These are phyloP conservation scores for Trichomalopsis sarcophagae DNA, from an alignment of 1,140 invertebrate species.

Conservation along the genomic window DNA sequence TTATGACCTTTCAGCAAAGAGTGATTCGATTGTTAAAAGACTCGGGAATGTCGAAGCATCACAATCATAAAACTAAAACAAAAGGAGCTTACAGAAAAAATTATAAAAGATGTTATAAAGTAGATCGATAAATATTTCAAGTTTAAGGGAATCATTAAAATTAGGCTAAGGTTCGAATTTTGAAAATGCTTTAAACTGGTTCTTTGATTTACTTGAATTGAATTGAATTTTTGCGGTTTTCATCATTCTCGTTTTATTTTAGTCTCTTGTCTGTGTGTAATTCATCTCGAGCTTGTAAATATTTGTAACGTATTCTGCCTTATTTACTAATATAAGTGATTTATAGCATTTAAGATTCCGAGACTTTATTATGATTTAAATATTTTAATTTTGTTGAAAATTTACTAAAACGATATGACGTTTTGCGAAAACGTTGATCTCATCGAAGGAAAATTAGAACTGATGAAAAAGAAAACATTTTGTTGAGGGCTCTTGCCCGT, in stretches of 20 bases:
- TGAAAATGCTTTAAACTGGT: background rate
- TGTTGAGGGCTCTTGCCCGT: conserved; percentile 37
- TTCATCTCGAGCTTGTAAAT: conserved; percentile 42
- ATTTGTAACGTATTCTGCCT: conserved; percentile 28
- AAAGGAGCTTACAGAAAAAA: conserved; percentile 36
- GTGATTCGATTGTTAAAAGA: conserved; percentile 6
- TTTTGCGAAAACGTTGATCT: conserved; percentile 46
- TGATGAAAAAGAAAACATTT: conserved; percentile 57
- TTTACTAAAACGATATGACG: conserved; percentile 20
- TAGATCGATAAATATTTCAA: conserved; percentile 29
- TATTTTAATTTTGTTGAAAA: conserved; percentile 53
- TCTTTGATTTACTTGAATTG: no score
- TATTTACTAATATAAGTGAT: conserved; percentile 34
- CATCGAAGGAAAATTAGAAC: conserved; percentile 50
- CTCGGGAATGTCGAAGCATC: conserved; percentile 21
- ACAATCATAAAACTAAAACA: conserved; percentile 20
- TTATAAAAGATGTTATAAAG: conserved; percentile 29
- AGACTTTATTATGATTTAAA: conserved; percentile 49
- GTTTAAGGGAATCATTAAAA: background rate
- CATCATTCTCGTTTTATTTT: conserved; percentile 21
- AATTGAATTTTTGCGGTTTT: background rate
- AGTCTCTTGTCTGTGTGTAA: background rate
- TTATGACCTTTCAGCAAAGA: conserved; percentile 14
- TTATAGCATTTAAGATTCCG: conserved; percentile 15
- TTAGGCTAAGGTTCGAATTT: background rate